Base-by-base conservation (phyloP, 2,113 vertebrate species). In the Neofelis nebulosa region DNA sequence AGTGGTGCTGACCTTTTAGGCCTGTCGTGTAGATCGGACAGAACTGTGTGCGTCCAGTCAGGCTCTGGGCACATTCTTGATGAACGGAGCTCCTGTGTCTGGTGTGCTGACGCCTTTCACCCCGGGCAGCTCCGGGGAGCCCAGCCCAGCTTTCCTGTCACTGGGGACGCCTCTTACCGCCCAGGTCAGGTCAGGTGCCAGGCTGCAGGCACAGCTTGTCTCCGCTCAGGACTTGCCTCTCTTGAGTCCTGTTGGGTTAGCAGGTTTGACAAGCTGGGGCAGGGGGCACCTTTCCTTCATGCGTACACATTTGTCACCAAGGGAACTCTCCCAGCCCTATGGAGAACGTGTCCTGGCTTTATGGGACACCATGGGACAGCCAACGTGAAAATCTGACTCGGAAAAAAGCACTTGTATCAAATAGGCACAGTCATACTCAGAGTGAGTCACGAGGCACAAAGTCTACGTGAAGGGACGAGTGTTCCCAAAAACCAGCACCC, bases 301-400 rank as follows among this genome's bases (percentile, higher is more conserved):
- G 23, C 0, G 1, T n/a, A 4, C 13, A 5, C 0, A 13, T 11
- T 0, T 41, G 68, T 65, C 61, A 2, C 3, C 55, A 45, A 78
- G 7, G 33, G 50, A 33, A 14, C 3, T 61, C 52, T 16, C 33
- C 50, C 29, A 2, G 38, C 18, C 1, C 12, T 65, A 0, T 45
- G 68, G 36, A 45, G 14, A 48, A 4, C 1, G 5, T 66, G 76
- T n/a, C 55, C 45, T 41, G 29, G 82, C 41, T 19, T 18, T 7
- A 31, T 4, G 9, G n/a, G 74, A 48, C 63, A 36, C 65, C 13
- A 80, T 5, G 57, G 3, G 36, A 27, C n/a, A 4, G 48, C 23
- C 48, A 50, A 7, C 3, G 15, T 10, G 7, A 23, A 31, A 52
- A 14, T 29, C 13, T 6, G 57, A 8, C 29, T 52, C 61, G 41